These are phyloP conservation scores for Hephaestus fuliginosus DNA, from an alignment of 2,797 vertebrate species.

Conservation along the genomic window DNA sequence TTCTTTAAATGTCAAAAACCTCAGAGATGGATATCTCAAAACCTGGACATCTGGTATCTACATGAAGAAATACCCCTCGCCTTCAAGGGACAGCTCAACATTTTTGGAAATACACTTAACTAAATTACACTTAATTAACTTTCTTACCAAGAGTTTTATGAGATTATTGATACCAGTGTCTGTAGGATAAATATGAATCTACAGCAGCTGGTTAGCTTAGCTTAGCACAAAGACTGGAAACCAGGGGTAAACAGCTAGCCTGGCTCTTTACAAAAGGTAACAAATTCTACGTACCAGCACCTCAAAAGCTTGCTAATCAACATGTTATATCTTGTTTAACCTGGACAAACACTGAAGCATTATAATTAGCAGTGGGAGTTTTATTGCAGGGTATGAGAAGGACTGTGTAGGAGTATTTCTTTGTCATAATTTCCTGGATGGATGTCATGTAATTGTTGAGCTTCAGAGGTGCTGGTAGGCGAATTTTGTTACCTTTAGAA, in stretches of 20 bases:
- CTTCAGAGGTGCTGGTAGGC: not conserved
- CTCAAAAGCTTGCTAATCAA: not conserved
- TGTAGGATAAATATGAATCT: not conserved
- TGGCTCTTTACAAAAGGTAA: not conserved
- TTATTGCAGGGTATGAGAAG: not conserved
- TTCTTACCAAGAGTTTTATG: not conserved
- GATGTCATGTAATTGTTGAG: not conserved
- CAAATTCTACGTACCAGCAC: not conserved
- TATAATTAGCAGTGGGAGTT: not conserved
- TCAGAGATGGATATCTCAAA: not conserved
- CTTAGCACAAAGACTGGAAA: slow-evolving; percentile 1
- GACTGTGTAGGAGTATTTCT: not conserved
- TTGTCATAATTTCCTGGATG: too few relatives aligned
- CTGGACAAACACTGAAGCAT: not conserved
- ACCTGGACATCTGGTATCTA: not conserved
- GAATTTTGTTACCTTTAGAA: not conserved
- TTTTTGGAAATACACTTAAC: not conserved
- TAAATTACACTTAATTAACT: too few relatives aligned
- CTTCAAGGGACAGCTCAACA: not conserved
- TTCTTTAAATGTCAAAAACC: not conserved
- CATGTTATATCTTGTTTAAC: not conserved
- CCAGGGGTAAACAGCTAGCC: not conserved
- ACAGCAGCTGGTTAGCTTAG: not conserved
- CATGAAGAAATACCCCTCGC: not conserved
- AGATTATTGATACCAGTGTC: not conserved